These are phyloP conservation scores for Nycticryphes semicollaris DNA, from an alignment of 2,113 vertebrate species.

Conservation along the genomic window DNA sequence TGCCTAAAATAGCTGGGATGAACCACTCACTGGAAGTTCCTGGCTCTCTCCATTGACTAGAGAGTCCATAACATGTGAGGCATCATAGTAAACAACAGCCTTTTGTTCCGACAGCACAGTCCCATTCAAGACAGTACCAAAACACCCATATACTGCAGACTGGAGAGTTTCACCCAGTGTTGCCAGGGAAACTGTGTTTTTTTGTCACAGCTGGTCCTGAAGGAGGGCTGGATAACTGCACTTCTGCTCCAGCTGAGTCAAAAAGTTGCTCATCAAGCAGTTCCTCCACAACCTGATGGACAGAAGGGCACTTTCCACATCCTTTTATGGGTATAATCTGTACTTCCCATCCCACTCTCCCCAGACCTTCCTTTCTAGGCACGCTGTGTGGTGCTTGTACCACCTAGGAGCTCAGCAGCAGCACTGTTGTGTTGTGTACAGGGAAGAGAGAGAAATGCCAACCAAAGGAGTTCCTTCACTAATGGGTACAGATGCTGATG, in stretches of 20 bases:
- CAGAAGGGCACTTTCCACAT: background rate
- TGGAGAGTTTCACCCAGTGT: background rate
- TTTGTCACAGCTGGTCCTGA: background rate
- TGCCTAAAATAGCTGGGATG: background rate
- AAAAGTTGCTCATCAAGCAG: background rate
- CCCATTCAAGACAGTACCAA: background rate
- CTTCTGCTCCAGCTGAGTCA: constrained; percentile 20
- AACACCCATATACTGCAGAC: background rate
- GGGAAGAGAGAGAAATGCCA: background rate
- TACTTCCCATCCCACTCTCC: background rate
- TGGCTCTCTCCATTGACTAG: background rate
- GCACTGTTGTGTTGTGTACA: rapidly evolving
- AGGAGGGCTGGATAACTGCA: background rate
- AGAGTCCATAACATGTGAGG: background rate
- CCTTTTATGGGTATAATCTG: background rate
- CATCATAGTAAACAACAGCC: background rate
- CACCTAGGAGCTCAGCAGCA: background rate
- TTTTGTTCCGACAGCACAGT: background rate
- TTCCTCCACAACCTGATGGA: background rate
- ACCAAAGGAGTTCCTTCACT: background rate
- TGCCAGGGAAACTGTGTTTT: background rate
- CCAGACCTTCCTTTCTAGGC: background rate
- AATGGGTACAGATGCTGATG: background rate
- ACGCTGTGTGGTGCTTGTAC: background rate
- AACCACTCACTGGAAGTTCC: background rate